Conservation (phyloP, 2,888 invertebrate species). For the Tinea trinotella region DNA sequence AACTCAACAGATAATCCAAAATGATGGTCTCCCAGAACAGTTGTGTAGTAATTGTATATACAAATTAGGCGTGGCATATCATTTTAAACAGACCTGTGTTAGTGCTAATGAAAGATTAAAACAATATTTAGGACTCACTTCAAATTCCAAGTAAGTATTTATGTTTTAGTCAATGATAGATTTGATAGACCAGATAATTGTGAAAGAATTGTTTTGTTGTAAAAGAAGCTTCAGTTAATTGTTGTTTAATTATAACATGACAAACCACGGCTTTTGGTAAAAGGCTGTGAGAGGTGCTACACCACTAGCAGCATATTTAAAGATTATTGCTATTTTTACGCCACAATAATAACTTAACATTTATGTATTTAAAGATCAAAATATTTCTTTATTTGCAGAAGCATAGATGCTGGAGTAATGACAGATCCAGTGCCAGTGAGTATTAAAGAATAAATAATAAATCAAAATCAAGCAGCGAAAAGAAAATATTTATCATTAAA, state of each 20-base stretch:
- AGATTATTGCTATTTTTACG: no score
- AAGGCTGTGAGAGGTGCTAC: no score
- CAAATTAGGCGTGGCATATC: slow-evolving; percentile 73
- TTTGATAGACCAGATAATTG: no score
- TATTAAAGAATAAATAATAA: slow-evolving; percentile 22
- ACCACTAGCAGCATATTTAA: no score
- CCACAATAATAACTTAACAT: no score
- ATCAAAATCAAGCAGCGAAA: no score
- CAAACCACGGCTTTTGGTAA: no score
- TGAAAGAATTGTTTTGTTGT: no score
- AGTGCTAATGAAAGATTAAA: slow-evolving; percentile 71
- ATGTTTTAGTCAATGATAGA: no score
- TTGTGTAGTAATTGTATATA: slow-evolving; percentile 76
- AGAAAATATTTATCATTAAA: slow-evolving; percentile 6
- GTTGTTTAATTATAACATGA: no score
- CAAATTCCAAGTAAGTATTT: slow-evolving; percentile 41
- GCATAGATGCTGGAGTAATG: slow-evolving; percentile 69
- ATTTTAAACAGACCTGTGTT: slow-evolving; percentile 75
- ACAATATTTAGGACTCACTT: slow-evolving; percentile 68
- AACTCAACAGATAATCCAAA: slow-evolving; percentile 48
- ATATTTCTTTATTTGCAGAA: slow-evolving; percentile 42
- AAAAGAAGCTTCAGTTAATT: no score
- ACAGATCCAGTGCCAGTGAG: slow-evolving; percentile 59
- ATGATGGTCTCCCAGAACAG: slow-evolving; percentile 73
- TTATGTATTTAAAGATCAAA: no score